Evolutionary conservation across 2,888 invertebrate species (phyloP).

Genomic region (Acleris laterana): DNA sequence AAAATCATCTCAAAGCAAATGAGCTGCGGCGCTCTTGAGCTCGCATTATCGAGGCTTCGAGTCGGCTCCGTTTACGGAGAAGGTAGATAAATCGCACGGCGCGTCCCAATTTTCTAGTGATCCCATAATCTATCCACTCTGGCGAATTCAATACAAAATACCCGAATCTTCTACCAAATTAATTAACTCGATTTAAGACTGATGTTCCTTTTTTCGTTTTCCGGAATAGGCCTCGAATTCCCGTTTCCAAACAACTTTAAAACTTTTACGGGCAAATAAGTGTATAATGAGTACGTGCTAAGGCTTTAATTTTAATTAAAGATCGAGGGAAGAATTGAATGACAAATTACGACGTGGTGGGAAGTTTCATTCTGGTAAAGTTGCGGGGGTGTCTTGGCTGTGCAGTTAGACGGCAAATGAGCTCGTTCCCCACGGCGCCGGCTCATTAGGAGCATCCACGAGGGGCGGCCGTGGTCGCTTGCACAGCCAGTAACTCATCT

Average conservation of each 20-base stretch:
- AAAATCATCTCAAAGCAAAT: constrained; percentile 51
- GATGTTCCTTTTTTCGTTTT: background rate
- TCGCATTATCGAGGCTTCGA: constrained; percentile 37
- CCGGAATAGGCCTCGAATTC: constrained; percentile 3
- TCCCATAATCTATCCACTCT: constrained; percentile 54
- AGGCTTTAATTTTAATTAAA: constrained; percentile 51
- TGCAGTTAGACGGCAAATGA: constrained; percentile 70
- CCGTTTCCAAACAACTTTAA: constrained; percentile 14
- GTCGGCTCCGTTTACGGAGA: constrained; percentile 33
- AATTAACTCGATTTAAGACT: constrained; percentile 43
- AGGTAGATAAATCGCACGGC: constrained; percentile 54
- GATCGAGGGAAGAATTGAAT: constrained; percentile 58
- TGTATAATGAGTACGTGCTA: constrained; percentile 31
- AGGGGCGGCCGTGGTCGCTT: constrained; percentile 51
- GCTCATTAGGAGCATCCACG: constrained; percentile 68
- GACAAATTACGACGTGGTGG: constrained; percentile 63
- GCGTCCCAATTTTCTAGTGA: constrained; percentile 51
- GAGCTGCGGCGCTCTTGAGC: constrained; percentile 38
- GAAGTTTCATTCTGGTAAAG: constrained; percentile 61
- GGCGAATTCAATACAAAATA: constrained; percentile 51
- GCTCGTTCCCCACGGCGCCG: constrained; percentile 68
- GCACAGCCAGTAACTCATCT: constrained; percentile 44
- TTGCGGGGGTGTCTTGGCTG: constrained; percentile 48
- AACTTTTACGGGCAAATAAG: constrained; percentile 29
- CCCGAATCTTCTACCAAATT: constrained; percentile 45